Base-by-base conservation (phyloP, 2,888 invertebrate species). In the Cristatella mucedo region DNA sequence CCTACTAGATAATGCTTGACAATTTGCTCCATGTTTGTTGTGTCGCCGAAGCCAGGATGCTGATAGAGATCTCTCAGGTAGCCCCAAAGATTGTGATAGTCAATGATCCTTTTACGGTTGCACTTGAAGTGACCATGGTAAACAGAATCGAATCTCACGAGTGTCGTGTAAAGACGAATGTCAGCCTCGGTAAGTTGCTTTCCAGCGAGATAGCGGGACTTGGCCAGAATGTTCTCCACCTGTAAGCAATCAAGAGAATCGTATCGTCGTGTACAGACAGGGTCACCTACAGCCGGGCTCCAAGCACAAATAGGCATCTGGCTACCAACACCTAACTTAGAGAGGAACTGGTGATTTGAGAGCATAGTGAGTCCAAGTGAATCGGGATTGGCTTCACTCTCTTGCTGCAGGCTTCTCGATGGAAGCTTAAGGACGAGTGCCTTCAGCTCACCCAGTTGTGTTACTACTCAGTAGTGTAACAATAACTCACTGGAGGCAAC, bases 41-140 rank as follows among this genome's bases (percentile, higher is more conserved):
- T 61, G 4, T 53, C 53, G 2, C 46, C 44, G n/a, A 61, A 42
- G 9, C 53, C 59, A 1, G 45, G 43, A 7, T 43, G 45, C 48
- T 61, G 60, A 44, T 59, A 62, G 9, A 61, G 41, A 19, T 61
- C 61, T 19, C 56, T 43, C 4, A 51, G 43, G 38, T 50, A 61
- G 4, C 46, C 54, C 55, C 55, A 61, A 11, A 59, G 44, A 41
- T 58, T 59, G 3, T 56, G 56, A 41, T 57, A 61, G 41, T 62
- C 33, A 9, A 19, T 42, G 19, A 62, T 48, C 30, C 52, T 49
- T 39, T 54, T 54, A 43, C 53, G 53, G 46, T 60, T 60, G 37
- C 59, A 58, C 54, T 61, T 62, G 46, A 62, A 62, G 41, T 54
- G 57, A n/a, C 49, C 50, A 34, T 51, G 50, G 46, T 62, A 62